phyloP scores from a whole-genome alignment of 1,140 invertebrate genomes.

The Leptinotarsa defecta region DNA sequence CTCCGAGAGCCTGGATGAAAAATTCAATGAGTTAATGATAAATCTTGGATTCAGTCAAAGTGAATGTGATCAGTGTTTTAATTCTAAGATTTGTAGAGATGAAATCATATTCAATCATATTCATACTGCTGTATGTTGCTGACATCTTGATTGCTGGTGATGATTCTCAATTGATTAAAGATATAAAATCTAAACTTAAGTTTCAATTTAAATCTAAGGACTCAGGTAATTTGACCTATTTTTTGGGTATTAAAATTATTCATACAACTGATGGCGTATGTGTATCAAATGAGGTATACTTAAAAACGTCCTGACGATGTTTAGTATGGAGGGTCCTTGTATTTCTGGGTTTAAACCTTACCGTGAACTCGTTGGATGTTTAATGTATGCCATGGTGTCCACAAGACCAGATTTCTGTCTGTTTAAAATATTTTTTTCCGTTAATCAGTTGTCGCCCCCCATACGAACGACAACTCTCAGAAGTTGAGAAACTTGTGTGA shows the following conservation, averaged over 20 bases:
- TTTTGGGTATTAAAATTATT: constrained; percentile 28
- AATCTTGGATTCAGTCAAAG: constrained; percentile 4
- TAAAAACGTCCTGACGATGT: constrained; percentile 16
- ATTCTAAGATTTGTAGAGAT: constrained; percentile 12
- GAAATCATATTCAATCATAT: neutral
- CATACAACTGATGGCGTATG: constrained; percentile 18
- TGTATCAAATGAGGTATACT: constrained; percentile 21
- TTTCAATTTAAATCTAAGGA: constrained; percentile 17
- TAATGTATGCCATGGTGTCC: constrained; percentile 45
- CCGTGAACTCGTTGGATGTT: constrained; percentile 44
- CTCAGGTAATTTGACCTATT: constrained; percentile 15
- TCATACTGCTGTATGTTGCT: constrained; percentile 30
- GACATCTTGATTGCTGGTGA: constrained; percentile 26
- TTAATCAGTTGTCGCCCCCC: too few species aligned
- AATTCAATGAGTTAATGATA: constrained; percentile 13
- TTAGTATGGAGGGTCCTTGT: constrained; percentile 21
- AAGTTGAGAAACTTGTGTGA: too few species aligned
- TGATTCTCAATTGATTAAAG: constrained; percentile 11
- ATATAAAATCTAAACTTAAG: constrained; percentile 18
- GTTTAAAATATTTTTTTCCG: too few species aligned
- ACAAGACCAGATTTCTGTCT: constrained; percentile 51
- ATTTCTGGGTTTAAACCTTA: constrained; percentile 9
- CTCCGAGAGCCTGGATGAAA: constrained; percentile 1
- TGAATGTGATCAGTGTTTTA: constrained; percentile 24
- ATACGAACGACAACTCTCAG: too few species aligned